Evolutionary conservation across 1,140 invertebrate genomes (phyloP), one percentile per base, ranked within the genome.

Genomic region (Aphaenogaster floridana): DNA sequence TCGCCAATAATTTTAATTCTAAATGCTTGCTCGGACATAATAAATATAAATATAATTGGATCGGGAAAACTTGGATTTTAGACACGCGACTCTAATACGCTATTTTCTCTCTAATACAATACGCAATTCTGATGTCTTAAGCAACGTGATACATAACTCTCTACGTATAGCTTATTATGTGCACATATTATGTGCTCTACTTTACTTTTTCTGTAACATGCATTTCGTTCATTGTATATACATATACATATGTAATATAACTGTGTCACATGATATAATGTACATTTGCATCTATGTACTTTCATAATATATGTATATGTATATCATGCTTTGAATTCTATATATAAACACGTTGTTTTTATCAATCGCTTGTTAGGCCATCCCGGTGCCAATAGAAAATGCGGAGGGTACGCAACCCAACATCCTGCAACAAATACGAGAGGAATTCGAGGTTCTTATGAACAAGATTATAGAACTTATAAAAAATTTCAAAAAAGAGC

Each of bases 321-420:
- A 17, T 9, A 17, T 52, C 15, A 52, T 69, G n/a, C 8, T 52
- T 52, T n/a, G 4, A 17, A 52, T 28, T 28, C 28, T 28, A 28
- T 28, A 69, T 34, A 48, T 71, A 50, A 71, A 71, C 15, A 71
- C n/a, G 1, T 57, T 28, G 39, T 77, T 77, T 66, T 77, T 77
- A 17, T 28, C 15, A 76, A 57, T 61, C 21, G 15, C 28, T 48
- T n/a, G 6, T 64, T 34, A 78, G 76, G 76, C 76, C 39, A 34
- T 36, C 21, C 76, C 59, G 28, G 28, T 45, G 1, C 15, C 7
- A 61, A 5, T 36, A 2, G 15, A 48, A 78, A 63, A 63, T 78
- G 21, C 34, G 9, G 36, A 8, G 15, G 11, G 11, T 76, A 5
- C 28, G 69, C 69, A 76, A 57, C 7, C 28, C 28, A 28, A 28